Conservation (phyloP, 2,113 vertebrate genomes). For the Machaerirhynchus nigripectus region DNA sequence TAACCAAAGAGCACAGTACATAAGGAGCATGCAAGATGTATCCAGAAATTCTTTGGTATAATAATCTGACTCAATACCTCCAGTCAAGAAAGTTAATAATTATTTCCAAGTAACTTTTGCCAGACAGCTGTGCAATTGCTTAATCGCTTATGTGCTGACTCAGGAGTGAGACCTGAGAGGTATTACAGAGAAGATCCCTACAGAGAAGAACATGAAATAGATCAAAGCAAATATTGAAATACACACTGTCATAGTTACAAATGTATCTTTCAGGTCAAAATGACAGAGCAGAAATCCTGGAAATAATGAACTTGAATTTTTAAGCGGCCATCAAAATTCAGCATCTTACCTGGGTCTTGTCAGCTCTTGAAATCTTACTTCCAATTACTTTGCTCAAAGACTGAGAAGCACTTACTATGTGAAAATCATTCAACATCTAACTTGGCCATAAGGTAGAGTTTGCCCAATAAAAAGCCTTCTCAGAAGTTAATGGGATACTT, state of each 20-base stretch:
- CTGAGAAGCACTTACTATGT: neutral
- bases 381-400: neutral
- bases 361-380: neutral
- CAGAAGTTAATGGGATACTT: neutral
- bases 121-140: neutral
- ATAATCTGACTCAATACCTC: constrained; percentile 23
- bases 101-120: constrained; percentile 23
- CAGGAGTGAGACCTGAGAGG: constrained; percentile 14
- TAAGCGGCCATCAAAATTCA: neutral
- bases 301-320: neutral
- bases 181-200: neutral
- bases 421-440: neutral
- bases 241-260: neutral
- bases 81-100: constrained; percentile 19
- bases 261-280: neutral
- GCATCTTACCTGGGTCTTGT: neutral
- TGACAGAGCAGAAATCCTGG: neutral
- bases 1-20: neutral
- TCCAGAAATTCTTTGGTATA: constrained; percentile 2
- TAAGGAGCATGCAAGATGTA: neutral
- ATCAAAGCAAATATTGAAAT: constrained; percentile 5
- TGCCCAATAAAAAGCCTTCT: neutral
- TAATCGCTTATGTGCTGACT: constrained; percentile 7
- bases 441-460: neutral
- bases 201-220: neutral